These are phyloP conservation scores for Anneissia japonica DNA, from an alignment of 35 echinoderm and acorn worm genomes.

Conservation along the genomic window DNA sequence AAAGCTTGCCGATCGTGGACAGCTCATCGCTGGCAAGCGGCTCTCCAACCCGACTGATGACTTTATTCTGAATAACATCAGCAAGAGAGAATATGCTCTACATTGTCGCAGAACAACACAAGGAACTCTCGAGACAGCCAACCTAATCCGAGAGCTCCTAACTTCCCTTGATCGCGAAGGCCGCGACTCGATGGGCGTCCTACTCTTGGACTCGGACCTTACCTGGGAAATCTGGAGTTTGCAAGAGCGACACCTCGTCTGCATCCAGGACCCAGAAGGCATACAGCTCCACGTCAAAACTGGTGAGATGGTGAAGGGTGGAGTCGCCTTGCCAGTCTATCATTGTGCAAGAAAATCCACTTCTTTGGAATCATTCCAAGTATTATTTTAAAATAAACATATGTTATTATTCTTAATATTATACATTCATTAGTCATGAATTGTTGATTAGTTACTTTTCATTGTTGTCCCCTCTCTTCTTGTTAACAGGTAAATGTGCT, in stretches of 20 bases:
- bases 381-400: too few species aligned
- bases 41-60: not conserved
- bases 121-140: slow-evolving; percentile 11
- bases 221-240: slow-evolving; percentile 17
- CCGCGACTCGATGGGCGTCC: slow-evolving; percentile 42
- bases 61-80: not conserved
- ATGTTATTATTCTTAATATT: too few species aligned
- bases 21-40: not conserved
- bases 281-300: too few species aligned
- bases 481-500: too few species aligned
- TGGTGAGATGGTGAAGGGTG: too few species aligned
- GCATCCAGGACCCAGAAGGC: too few species aligned
- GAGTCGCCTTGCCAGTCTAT: too few species aligned
- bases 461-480: not conserved
- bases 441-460: not conserved
- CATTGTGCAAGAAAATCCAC: slow-evolving; percentile 30
- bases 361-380: slow-evolving; percentile 29
- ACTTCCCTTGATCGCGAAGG: not conserved
- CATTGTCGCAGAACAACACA: slow-evolving; percentile 46
- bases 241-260: slow-evolving; percentile 36
- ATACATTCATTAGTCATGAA: slow-evolving; percentile 75
- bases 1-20: slow-evolving; percentile 12
- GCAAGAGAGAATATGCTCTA: not conserved
- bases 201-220: not conserved
- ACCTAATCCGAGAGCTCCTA: slow-evolving; percentile 22